A percentile compares a stretch with the other conserved stretches of the same genome.
Evolutionary conservation across 92 coral and sea anemone genomes (phyloP).

Genomic region (Parazoanthus darwini): DNA sequence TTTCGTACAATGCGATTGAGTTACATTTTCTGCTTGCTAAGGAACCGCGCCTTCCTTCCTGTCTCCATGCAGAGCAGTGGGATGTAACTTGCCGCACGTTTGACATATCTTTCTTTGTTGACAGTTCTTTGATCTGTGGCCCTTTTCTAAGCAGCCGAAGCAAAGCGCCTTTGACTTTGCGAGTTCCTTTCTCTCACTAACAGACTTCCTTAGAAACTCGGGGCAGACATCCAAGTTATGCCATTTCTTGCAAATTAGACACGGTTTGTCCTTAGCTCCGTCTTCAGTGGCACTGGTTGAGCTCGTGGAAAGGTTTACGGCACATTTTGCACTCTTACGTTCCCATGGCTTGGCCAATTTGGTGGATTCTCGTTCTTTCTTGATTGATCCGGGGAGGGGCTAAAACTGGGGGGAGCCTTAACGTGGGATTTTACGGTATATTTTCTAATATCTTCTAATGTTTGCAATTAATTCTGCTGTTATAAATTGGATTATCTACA

Average conservation of each 20-base stretch:
- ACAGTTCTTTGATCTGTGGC: conserved; percentile 60
- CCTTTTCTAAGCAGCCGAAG: conserved; percentile 56
- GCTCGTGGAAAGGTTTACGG: conserved; percentile 36
- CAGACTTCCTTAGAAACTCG: conserved; percentile 48
- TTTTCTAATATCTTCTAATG: too few relatives aligned
- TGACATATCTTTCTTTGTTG: conserved; percentile 50
- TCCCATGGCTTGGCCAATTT: conserved; percentile 17
- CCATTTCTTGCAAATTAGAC: conserved; percentile 40
- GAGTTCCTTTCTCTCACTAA: conserved; percentile 60
- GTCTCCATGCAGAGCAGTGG: conserved; percentile 65
- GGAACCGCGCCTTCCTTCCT: conserved; percentile 16
- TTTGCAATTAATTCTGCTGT: too few relatives aligned
- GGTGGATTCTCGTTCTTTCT: conserved; percentile 22
- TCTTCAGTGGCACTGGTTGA: conserved; percentile 24
- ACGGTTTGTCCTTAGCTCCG: conserved; percentile 30
- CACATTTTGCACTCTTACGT: conserved; percentile 17
- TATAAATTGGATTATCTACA: too few relatives aligned
- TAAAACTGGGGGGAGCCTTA: too few relatives aligned
- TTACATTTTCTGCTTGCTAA: not conserved
- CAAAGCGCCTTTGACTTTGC: conserved; percentile 57
- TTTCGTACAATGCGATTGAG: conserved; percentile 3
- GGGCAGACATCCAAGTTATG: conserved; percentile 60
- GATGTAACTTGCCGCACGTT: conserved; percentile 52
- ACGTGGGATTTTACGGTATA: too few relatives aligned
- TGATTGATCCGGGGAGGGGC: too few relatives aligned